Percentiles rank a stretch among this genome's conserved stretches.
These are phyloP conservation scores for Ochropleura plecta DNA, from an alignment of 2,888 invertebrate genomes.

Conservation along the genomic window DNA sequence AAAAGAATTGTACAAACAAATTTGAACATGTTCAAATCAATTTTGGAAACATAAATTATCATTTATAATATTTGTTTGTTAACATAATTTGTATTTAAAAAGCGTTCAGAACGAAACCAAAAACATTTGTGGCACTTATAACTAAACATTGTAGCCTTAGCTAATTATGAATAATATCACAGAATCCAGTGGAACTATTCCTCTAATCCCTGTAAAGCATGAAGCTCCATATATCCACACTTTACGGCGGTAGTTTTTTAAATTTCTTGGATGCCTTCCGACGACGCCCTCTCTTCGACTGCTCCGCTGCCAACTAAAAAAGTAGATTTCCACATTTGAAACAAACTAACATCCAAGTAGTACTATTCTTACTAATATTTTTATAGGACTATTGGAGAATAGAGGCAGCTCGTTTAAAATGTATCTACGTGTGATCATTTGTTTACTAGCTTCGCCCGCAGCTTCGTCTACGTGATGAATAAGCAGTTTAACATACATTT, in stretches of 20 bases:
- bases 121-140: conserved; percentile 30
- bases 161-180: conserved; percentile 28
- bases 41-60: conserved; percentile 15
- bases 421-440: conserved; percentile 36
- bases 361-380: conserved; percentile 28
- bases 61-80: neutral
- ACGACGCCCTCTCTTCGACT: conserved; percentile 60
- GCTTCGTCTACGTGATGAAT: conserved; percentile 38
- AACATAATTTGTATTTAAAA: conserved; percentile 36
- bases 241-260: conserved; percentile 39
- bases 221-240: conserved; percentile 20
- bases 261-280: conserved; percentile 66
- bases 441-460: conserved; percentile 34
- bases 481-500: neutral
- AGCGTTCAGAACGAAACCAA: conserved; percentile 32
- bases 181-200: conserved; percentile 50
- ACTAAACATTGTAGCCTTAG: neutral
- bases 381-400: conserved; percentile 22
- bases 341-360: conserved; percentile 48
- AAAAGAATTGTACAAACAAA: conserved; percentile 6
- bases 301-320: conserved; percentile 71
- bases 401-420: conserved; percentile 57
- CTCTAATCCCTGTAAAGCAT: conserved; percentile 56
- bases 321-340: conserved; percentile 59
- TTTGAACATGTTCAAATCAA: conserved; percentile 10